These are phyloP conservation scores for Orthonychiurus folsomi DNA, from an alignment of 2,888 invertebrate species.

Conservation along the genomic window DNA sequence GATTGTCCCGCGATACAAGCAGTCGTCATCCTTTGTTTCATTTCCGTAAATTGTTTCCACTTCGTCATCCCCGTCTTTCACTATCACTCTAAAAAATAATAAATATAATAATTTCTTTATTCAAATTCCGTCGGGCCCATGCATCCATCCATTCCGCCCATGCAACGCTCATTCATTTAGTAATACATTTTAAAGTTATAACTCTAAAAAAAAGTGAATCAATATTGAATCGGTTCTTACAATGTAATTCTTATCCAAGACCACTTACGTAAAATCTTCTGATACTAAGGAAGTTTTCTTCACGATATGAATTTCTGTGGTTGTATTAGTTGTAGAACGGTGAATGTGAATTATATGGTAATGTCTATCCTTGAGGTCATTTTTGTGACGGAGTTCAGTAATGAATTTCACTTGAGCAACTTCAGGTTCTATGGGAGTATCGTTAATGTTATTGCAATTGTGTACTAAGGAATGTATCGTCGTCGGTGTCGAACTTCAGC, in stretches of 20 bases:
- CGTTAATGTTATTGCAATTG: no score
- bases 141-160: no score
- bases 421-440: constrained; percentile 9
- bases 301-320: constrained; percentile 24
- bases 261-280: neutral
- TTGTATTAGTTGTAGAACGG: constrained; percentile 12
- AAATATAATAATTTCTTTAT: no score
- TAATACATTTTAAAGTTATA: no score
- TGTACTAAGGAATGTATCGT: no score
- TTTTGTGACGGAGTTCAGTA: constrained; percentile 1
- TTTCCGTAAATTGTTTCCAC: neutral
- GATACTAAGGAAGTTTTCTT: constrained; percentile 5
- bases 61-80: constrained; percentile 15
- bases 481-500: no score
- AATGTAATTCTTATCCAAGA: neutral
- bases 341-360: constrained; percentile 28
- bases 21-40: neutral
- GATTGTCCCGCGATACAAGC: constrained; percentile 10
- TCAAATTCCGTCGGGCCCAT: no score
- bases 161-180: no score
- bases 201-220: neutral
- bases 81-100: constrained; percentile 16
- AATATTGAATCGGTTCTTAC: neutral
- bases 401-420: constrained; percentile 17
- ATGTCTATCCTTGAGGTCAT: constrained; percentile 21